Evolutionary conservation across 2,113 vertebrate genomes (phyloP), one percentile per base, ranked within the genome.

Genomic region (Leptodactylus fuscus): DNA sequence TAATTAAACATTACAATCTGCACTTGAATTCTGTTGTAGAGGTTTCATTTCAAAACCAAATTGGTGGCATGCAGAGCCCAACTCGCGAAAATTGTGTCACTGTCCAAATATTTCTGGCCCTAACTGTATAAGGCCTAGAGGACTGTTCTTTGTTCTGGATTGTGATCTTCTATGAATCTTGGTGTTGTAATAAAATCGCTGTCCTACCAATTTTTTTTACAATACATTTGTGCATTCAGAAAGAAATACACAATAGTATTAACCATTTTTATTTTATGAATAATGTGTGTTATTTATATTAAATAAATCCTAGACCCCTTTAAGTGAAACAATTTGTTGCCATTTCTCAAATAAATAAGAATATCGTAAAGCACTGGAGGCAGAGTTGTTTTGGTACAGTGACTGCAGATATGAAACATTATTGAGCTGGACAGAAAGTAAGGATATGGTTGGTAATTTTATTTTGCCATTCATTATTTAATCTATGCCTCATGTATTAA

Each of bases 371-470:
- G 32, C 65, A 36, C 32, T 38, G 65, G 34, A 69, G 18, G 65
- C 16, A 69, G 18, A 38, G 34, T 38, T 69, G 32, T 38, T 69
- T 69, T 69, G 65, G 32, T 69, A 69, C 32, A 69, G 34, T 69
- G 65, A 69, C 65, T 38, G 38, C 18, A 69, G 65, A 69, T 69
- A 69, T 38, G 16, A 38, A 69, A 69, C 32, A 22, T 67, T 67
- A 34, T 69, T 69, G 16, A 69, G 34, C 6, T 69, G 65, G 65
- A 38, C 62, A 67, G 60, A 32, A 32, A 65, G 29, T 32, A 32
- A 67, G 62, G 62, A 67, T 34, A 67, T 34, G 62, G 24, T 67
- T 32, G 16, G 62, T 67, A 69, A 38, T 69, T 69, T 69, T 20
- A 69, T 34, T 22, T 38, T 38, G 16, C 20, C 5, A 69, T 69